Conservation (phyloP, 2,797 vertebrate genomes). For the Philypnodon macrostomus region DNA sequence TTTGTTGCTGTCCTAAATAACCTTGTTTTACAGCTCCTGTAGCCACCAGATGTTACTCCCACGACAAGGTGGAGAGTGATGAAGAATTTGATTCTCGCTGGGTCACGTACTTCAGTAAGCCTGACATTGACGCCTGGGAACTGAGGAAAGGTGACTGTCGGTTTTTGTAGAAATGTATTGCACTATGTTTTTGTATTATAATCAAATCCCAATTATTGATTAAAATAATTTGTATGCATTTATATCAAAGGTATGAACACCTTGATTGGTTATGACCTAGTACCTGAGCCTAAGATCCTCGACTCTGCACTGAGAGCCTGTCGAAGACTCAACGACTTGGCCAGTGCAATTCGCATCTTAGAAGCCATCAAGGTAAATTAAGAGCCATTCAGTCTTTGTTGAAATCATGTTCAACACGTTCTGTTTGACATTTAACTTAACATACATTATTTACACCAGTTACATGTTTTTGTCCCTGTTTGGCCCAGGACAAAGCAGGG, state of each 20-base stretch:
- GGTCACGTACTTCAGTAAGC: conserved; percentile 94
- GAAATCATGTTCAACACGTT: too few relatives aligned
- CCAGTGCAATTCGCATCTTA: conserved; percentile 92
- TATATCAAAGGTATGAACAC: conserved; percentile 88
- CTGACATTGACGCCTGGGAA: conserved; percentile 93
- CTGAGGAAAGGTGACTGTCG: conserved; percentile 86
- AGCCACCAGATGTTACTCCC: conserved; percentile 85
- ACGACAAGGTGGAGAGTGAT: conserved; percentile 86
- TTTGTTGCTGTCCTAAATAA: too few relatives aligned
- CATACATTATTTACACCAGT: too few relatives aligned
- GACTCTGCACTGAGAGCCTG: conserved; percentile 92
- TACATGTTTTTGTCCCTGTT: too few relatives aligned
- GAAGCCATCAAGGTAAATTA: conserved; percentile 88
- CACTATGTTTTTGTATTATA: neutral
- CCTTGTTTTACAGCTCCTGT: conserved; percentile 62
- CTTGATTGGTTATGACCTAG: conserved; percentile 89
- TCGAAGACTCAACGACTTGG: conserved; percentile 90
- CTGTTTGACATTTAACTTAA: too few relatives aligned
- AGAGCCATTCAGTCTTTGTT: too few relatives aligned
- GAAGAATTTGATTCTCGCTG: conserved; percentile 97
- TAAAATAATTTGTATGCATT: conserved; percentile 6
- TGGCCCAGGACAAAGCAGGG: conserved; percentile 89
- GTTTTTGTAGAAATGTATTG: neutral
- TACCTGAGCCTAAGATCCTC: conserved; percentile 93
- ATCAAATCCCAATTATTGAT: too few relatives aligned